Evolutionary conservation across 2,888 invertebrate species (phyloP).

Genomic region (Eubasilissa splendida): DNA sequence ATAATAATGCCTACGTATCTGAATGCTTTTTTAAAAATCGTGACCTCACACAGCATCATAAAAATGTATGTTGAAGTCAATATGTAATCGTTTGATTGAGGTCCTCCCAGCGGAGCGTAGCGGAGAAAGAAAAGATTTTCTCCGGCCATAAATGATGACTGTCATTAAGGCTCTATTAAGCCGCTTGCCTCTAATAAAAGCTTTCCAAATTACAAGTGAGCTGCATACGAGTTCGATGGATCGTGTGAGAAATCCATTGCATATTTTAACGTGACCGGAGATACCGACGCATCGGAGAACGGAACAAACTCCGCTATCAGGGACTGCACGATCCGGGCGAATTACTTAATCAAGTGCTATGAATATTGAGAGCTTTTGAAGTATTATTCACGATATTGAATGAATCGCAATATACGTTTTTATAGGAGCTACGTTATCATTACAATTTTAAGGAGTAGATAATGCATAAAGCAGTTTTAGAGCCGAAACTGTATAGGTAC

Average conservation of each 20-base stretch:
- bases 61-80: slow-evolving; percentile 13
- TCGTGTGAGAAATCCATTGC: slow-evolving; percentile 42
- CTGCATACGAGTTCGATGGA: slow-evolving; percentile 8
- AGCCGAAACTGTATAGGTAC: too few species aligned
- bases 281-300: background rate
- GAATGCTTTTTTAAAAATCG: slow-evolving; percentile 25
- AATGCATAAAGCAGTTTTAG: too few species aligned
- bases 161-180: slow-evolving; percentile 55
- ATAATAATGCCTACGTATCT: background rate
- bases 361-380: slow-evolving; percentile 1
- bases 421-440: too few species aligned
- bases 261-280: slow-evolving; percentile 20
- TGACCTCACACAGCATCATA: slow-evolving; percentile 17
- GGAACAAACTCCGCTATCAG: background rate
- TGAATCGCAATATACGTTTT: background rate
- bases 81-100: slow-evolving; percentile 33
- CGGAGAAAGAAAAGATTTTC: slow-evolving; percentile 46
- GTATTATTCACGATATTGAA: background rate
- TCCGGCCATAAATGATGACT: slow-evolving; percentile 50
- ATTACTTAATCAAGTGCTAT: slow-evolving; percentile 42
- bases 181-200: slow-evolving; percentile 52
- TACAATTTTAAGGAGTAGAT: too few species aligned
- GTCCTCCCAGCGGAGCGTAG: slow-evolving; percentile 15
- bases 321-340: slow-evolving; percentile 34
- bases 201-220: slow-evolving; percentile 46